These are phyloP conservation scores for Actenoides hombroni DNA, from an alignment of 2,113 vertebrate species.

Conservation along the genomic window DNA sequence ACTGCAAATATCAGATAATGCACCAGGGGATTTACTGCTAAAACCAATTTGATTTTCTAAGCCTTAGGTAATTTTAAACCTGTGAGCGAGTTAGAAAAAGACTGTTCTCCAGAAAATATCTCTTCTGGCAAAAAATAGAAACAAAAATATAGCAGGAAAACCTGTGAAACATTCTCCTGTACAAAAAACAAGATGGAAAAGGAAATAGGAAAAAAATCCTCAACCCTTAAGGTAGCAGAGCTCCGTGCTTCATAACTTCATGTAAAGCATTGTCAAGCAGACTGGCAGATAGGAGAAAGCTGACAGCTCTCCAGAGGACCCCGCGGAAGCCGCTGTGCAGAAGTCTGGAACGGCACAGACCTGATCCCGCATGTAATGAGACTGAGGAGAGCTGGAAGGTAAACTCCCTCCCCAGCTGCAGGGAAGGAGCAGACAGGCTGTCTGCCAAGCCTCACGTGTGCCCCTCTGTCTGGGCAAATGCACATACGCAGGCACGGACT, in stretches of 20 bases:
- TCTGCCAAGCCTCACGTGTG: neutral
- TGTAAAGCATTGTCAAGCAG: conserved; percentile 62
- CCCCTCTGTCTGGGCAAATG: neutral
- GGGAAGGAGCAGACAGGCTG: conserved; percentile 16
- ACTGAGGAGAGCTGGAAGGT: conserved; percentile 57
- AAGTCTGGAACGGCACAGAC: conserved; percentile 71
- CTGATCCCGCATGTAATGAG: conserved; percentile 78
- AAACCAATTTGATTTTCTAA: conserved; percentile 35
- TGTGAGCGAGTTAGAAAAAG: neutral
- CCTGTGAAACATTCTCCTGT: neutral
- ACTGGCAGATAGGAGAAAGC: conserved; percentile 62
- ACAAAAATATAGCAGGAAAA: neutral
- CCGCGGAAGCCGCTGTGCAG: conserved; percentile 47
- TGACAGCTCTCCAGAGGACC: conserved; percentile 71
- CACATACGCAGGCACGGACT: too few species aligned
- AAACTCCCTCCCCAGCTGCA: neutral
- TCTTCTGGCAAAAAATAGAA: neutral
- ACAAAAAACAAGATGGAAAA: neutral
- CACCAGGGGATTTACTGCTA: conserved; percentile 39
- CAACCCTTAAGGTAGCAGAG: conserved; percentile 42
- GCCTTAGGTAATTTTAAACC: conserved; percentile 36
- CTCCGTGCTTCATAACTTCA: conserved; percentile 54
- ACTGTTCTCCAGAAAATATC: conserved; percentile 29
- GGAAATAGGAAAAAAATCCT: neutral
- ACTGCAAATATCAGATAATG: conserved; percentile 34